A percentile compares a stretch with the other conserved stretches of the same genome.
phyloP scores from a whole-genome alignment of 2,888 invertebrate genomes.

The Acronicta psi region DNA sequence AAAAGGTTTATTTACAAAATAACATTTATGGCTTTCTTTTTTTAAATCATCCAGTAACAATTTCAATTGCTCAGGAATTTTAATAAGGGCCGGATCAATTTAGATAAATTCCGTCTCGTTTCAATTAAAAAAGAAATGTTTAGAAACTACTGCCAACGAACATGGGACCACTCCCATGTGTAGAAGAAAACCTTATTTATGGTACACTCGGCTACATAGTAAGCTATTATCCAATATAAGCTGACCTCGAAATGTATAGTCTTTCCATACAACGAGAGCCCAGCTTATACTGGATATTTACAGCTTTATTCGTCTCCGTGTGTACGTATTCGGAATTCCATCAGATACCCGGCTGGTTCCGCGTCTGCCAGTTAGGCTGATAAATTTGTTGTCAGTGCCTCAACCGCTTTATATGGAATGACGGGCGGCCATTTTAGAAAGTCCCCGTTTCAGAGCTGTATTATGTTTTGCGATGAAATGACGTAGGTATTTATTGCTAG shows the following conservation, averaged over 20 bases:
- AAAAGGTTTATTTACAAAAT: too few relatives aligned
- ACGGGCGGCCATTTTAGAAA: slow-evolving; percentile 53
- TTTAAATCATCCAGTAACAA: not conserved
- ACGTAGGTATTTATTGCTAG: slow-evolving; percentile 9
- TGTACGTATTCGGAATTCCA: slow-evolving; percentile 39
- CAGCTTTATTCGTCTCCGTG: too few relatives aligned
- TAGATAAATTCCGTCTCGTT: slow-evolving; percentile 1
- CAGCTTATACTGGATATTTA: too few relatives aligned
- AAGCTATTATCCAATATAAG: too few relatives aligned
- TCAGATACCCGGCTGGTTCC: slow-evolving; percentile 50
- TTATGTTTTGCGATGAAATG: slow-evolving; percentile 37
- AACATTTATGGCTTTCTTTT: too few relatives aligned
- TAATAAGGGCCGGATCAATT: slow-evolving; percentile 4
- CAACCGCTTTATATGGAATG: slow-evolving; percentile 48
- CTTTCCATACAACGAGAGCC: too few relatives aligned
- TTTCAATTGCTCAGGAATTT: not conserved
- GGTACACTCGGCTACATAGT: too few relatives aligned
- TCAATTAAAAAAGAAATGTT: slow-evolving; percentile 22
- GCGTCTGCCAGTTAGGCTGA: slow-evolving; percentile 51
- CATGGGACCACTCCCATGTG: slow-evolving; percentile 31
- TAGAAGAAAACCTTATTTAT: slow-evolving; percentile 47
- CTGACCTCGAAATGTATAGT: too few relatives aligned
- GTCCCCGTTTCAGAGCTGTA: slow-evolving; percentile 34
- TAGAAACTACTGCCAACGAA: slow-evolving; percentile 29
- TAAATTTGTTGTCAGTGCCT: slow-evolving; percentile 53